Percentiles rank a stretch among this genome's conserved stretches.
phyloP scores from a whole-genome alignment of 2,797 vertebrate species.

The Epinephelus coioides region DNA sequence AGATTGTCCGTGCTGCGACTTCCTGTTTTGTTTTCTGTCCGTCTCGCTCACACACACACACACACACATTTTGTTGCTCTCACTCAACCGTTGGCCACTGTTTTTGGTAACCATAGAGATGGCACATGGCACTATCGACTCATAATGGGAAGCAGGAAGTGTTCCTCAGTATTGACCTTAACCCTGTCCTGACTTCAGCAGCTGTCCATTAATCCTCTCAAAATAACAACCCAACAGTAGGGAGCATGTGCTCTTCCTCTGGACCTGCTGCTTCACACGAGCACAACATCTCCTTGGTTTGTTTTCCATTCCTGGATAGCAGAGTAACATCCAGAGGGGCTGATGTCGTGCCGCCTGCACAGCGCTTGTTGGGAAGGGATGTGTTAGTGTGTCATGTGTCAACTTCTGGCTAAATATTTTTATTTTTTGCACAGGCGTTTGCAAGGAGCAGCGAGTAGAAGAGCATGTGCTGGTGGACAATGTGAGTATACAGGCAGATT shows the following conservation, averaged over 20 bases:
- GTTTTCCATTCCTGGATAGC: constrained; percentile 50
- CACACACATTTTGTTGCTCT: constrained; percentile 2
- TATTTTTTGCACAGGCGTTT: constrained; percentile 60
- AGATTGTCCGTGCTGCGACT: neutral
- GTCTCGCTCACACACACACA: neutral
- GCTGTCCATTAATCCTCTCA: constrained; percentile 63
- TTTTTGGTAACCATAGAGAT: constrained; percentile 80
- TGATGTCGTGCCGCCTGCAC: constrained; percentile 30
- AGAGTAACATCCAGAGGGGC: constrained; percentile 47
- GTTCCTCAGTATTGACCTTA: constrained; percentile 75
- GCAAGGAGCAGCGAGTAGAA: constrained; percentile 49
- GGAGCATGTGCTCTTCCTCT: constrained; percentile 65
- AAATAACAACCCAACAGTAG: constrained; percentile 67
- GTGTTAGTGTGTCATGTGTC: constrained; percentile 34
- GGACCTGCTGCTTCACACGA: constrained; percentile 55
- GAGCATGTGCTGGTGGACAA: constrained; percentile 65
- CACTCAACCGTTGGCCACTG: constrained; percentile 50
- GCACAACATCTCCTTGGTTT: constrained; percentile 52
- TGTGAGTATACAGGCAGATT: constrained; percentile 70
- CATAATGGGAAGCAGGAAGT: constrained; percentile 72
- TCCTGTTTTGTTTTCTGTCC: neutral
- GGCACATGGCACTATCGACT: constrained; percentile 75
- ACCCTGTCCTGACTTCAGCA: constrained; percentile 56
- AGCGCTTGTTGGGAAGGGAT: constrained; percentile 8
- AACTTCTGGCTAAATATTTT: constrained; percentile 55